These are phyloP conservation scores for Propithecus coquereli DNA, from an alignment of 2,113 vertebrate species.

Conservation along the genomic window DNA sequence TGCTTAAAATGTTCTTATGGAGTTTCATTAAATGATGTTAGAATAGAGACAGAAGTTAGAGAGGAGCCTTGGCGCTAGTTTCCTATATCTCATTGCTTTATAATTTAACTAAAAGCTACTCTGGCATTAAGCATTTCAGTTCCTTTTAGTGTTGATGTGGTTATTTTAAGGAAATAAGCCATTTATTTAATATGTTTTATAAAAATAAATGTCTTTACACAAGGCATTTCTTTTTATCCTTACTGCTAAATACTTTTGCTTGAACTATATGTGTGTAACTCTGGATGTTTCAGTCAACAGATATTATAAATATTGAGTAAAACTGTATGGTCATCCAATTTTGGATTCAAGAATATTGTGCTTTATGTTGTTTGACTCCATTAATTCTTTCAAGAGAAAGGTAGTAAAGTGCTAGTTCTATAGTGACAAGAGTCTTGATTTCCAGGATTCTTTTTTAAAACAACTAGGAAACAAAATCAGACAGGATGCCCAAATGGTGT, in stretches of 20 bases:
- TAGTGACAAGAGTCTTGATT: not conserved
- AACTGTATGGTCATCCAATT: not conserved
- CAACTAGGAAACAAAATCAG: not conserved
- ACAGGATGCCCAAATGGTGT: not conserved
- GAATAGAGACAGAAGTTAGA: not conserved
- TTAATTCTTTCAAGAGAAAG: slow-evolving; percentile 1
- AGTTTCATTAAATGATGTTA: slow-evolving; percentile 41
- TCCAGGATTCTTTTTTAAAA: not conserved
- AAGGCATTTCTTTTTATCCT: slow-evolving; percentile 20
- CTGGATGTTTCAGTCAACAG: slow-evolving; percentile 24
- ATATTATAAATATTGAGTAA: slow-evolving; percentile 27
- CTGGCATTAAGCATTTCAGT: not conserved
- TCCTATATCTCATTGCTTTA: not conserved
- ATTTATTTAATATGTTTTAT: slow-evolving; percentile 33
- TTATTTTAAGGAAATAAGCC: slow-evolving; percentile 48
- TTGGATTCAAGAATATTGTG: slow-evolving; percentile 28
- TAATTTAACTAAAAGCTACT: slow-evolving; percentile 30
- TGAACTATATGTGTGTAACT: slow-evolving; percentile 3
- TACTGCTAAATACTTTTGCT: slow-evolving; percentile 15
- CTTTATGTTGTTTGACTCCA: not conserved
- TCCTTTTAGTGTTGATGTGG: slow-evolving; percentile 20
- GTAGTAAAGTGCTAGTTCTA: not conserved
- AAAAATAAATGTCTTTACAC: slow-evolving; percentile 29
- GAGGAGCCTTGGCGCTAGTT: not conserved
- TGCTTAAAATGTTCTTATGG: slow-evolving; percentile 1